Percentiles rank a stretch among this genome's conserved stretches.
phyloP scores from a whole-genome alignment of 2,113 vertebrate species.

The Ptilorrhoa leucosticta region DNA sequence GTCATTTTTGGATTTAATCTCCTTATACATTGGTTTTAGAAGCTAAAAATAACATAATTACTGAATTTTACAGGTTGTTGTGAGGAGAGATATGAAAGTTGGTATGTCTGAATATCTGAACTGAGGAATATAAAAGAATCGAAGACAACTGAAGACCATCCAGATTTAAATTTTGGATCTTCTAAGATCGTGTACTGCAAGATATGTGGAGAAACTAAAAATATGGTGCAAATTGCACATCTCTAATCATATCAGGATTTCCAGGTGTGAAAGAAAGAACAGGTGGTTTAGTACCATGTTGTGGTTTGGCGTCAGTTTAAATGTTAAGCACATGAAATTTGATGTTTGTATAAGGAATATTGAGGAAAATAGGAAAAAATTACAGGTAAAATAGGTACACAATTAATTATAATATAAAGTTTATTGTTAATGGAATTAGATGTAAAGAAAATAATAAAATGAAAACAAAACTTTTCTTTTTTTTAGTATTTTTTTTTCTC shows the following conservation, averaged over 20 bases:
- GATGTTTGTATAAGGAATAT: no score
- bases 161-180: not conserved
- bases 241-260: not conserved
- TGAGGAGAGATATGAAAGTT: not conserved
- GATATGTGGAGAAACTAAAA: not conserved
- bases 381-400: no score
- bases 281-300: not conserved
- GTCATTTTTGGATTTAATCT: not conserved
- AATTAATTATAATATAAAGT: no score
- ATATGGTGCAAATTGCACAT: not conserved
- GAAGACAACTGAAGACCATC: not conserved
- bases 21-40: not conserved
- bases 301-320: no score
- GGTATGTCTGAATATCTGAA: not conserved
- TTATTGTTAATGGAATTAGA: no score
- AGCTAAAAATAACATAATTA: not conserved
- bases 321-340: no score
- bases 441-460: no score
- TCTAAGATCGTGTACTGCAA: not conserved
- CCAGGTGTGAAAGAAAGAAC: not conserved
- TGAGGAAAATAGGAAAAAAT: no score
- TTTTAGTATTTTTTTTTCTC: no score
- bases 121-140: not conserved
- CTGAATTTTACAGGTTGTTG: not conserved
- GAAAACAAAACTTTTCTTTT: no score